A percentile compares a stretch with the other conserved stretches of the same genome.
Evolutionary conservation across 2,888 invertebrate genomes (phyloP).

Genomic region (Dastarcus helophoroides): DNA sequence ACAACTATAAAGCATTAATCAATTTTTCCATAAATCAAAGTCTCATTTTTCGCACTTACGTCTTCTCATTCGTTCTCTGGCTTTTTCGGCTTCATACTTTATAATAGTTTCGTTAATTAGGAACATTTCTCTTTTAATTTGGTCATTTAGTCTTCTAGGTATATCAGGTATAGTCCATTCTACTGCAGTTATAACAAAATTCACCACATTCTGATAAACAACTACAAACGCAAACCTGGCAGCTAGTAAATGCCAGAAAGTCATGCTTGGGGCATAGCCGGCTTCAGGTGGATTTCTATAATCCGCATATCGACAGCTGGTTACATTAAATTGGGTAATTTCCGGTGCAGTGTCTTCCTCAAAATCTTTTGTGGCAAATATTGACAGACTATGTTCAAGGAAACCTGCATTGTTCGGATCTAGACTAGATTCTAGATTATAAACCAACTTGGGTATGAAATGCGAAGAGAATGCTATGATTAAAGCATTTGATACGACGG

Average conservation of each 20-base stretch:
- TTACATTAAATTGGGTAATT: conserved; percentile 20
- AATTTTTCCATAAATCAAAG: no score
- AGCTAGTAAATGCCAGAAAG: conserved; percentile 59
- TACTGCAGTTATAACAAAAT: conserved; percentile 56
- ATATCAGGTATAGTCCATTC: conserved; percentile 70
- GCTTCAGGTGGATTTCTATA: conserved; percentile 45
- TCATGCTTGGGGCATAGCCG: not conserved
- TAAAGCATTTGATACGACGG: conserved; percentile 67
- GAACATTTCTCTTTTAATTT: no score
- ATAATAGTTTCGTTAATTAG: no score
- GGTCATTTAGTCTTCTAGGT: conserved; percentile 54
- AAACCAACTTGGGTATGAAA: conserved; percentile 68
- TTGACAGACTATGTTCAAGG: conserved; percentile 48
- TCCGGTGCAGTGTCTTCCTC: conserved; percentile 29
- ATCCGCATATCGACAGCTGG: conserved; percentile 53
- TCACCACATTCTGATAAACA: conserved; percentile 68
- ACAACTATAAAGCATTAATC: no score
- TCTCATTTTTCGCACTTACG: no score
- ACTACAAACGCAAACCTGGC: conserved; percentile 64
- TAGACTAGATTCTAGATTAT: conserved; percentile 42
- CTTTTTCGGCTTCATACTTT: no score
- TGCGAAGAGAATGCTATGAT: conserved; percentile 73
- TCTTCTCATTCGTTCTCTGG: no score
- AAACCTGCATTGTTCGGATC: conserved; percentile 47
- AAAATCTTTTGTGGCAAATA: conserved; percentile 54